phyloP scores from a whole-genome alignment of 2,797 vertebrate species.

The Enteromius anoplus region DNA sequence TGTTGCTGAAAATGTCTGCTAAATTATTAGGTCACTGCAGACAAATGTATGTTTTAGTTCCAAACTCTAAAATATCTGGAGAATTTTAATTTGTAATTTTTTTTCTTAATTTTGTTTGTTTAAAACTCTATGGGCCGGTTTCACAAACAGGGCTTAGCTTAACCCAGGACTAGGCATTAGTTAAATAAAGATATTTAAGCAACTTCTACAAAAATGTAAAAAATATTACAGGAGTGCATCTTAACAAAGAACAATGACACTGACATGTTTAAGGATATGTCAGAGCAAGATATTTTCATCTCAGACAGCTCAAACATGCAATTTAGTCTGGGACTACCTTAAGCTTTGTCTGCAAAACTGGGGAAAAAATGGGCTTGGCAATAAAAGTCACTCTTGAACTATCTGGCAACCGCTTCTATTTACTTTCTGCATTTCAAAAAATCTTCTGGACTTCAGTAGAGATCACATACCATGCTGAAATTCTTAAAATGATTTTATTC shows the following conservation, averaged over 20 bases:
- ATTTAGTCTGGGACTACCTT: no score
- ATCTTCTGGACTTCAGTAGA: constrained; percentile 40
- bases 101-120: background rate
- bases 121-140: background rate
- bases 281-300: no score
- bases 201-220: no score
- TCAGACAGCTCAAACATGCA: no score
- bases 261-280: no score
- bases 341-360: no score
- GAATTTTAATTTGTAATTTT: background rate
- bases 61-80: background rate
- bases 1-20: background rate
- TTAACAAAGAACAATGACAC: no score
- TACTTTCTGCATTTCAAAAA: background rate
- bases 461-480: constrained; percentile 74
- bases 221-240: no score
- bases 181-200: no score
- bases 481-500: constrained; percentile 96
- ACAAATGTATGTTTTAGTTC: background rate
- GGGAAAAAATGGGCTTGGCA: background rate
- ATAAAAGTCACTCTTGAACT: background rate
- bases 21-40: background rate
- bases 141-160: no score
- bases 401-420: background rate
- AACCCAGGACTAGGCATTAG: no score